Evolutionary conservation across 2,797 vertebrate genomes (phyloP).

Genomic region (Brachymystax lenok): DNA sequence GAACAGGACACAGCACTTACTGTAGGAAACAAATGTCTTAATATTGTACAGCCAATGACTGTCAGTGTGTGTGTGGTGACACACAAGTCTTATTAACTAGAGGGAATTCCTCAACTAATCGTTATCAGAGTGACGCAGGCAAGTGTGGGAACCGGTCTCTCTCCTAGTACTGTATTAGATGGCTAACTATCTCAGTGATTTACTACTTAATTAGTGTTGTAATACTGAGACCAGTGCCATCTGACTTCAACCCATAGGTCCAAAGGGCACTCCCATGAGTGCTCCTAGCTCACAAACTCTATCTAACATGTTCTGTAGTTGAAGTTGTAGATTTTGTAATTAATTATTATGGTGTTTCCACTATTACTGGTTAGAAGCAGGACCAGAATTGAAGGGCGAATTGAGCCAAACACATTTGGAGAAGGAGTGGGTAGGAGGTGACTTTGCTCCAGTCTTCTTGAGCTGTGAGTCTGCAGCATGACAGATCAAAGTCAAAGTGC

Average conservation of each 20-base stretch:
- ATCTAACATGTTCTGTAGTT: not conserved
- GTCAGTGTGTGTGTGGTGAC: not conserved
- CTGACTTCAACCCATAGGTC: not conserved
- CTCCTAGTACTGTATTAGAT: too few relatives aligned
- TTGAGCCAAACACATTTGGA: not conserved
- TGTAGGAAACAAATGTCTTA: not conserved
- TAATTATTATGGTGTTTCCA: too few relatives aligned
- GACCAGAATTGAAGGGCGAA: not conserved
- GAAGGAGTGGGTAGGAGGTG: not conserved
- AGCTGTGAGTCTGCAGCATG: conserved; percentile 15
- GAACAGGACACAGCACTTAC: not conserved
- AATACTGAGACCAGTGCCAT: not conserved
- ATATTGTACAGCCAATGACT: not conserved
- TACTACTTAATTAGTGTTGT: not conserved
- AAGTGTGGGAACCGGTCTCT: too few relatives aligned
- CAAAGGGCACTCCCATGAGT: not conserved
- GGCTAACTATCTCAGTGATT: not conserved
- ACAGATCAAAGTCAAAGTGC: conserved; percentile 73
- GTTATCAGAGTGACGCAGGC: not conserved
- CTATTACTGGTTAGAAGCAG: not conserved
- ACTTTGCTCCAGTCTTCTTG: not conserved
- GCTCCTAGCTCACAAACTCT: not conserved
- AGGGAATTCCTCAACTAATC: not conserved
- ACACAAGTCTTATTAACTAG: not conserved
- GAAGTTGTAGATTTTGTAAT: too few relatives aligned